Conservation (phyloP, 2,888 invertebrate species). For the Sphaerophoria rueppellii region DNA sequence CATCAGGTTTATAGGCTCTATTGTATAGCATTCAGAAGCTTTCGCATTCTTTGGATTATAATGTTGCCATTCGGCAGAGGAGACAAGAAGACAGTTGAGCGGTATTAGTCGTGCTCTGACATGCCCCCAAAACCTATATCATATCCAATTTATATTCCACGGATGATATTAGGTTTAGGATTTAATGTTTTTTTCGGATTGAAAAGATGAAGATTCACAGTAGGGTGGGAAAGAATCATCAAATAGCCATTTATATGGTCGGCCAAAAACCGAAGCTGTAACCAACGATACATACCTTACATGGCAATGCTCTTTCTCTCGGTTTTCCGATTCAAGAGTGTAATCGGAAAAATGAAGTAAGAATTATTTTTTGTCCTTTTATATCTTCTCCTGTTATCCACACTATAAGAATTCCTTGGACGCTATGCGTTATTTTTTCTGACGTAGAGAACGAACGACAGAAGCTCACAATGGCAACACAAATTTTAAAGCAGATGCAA, state of each 20-base stretch:
- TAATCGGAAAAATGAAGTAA: no score
- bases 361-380: no score
- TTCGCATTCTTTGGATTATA: conserved; percentile 63
- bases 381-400: conserved; percentile 6
- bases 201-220: conserved; percentile 55
- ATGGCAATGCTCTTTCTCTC: no score
- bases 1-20: conserved; percentile 11
- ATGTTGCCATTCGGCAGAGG: conserved; percentile 31
- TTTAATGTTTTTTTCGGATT: conserved; percentile 42
- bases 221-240: conserved; percentile 9
- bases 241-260: neutral
- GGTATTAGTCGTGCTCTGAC: conserved; percentile 74
- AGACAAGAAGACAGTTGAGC: conserved; percentile 22
- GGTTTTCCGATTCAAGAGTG: no score
- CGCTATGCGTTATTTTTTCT: conserved; percentile 61
- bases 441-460: conserved; percentile 55
- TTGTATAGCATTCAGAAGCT: conserved; percentile 72
- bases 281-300: no score
- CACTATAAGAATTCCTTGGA: conserved; percentile 49
- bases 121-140: conserved; percentile 75
- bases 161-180: conserved; percentile 70
- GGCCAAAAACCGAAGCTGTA: no score
- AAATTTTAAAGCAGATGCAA: conserved; percentile 21
- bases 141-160: conserved; percentile 72
- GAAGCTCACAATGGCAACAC: conserved; percentile 4